phyloP scores from a whole-genome alignment of 2,888 invertebrate species.

The Chydorus sphaericus region DNA sequence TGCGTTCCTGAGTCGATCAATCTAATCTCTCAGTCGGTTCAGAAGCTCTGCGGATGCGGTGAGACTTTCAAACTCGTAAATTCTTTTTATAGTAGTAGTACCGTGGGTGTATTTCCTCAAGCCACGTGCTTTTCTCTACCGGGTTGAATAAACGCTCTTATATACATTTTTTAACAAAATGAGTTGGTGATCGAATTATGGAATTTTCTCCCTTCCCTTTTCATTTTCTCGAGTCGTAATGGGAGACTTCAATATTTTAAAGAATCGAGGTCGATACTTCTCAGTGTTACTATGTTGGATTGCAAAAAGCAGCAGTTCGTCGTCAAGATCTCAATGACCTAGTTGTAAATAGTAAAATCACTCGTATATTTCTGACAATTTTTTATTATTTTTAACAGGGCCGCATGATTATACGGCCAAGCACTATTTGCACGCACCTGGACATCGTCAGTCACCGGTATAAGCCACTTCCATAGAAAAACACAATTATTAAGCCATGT shows the following conservation, averaged over 20 bases:
- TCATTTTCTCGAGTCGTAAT: background rate
- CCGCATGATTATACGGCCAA: background rate
- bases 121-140: background rate
- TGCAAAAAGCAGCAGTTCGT: too few species aligned
- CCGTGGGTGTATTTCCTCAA: too few species aligned
- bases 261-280: too few species aligned
- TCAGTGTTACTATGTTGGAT: too few species aligned
- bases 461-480: too few species aligned
- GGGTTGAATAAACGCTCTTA: background rate
- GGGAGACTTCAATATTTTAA: too few species aligned
- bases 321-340: too few species aligned
- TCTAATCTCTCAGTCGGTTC: background rate
- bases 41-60: background rate
- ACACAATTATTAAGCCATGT: background rate
- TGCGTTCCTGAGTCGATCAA: background rate
- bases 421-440: background rate
- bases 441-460: conserved; percentile 3
- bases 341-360: too few species aligned
- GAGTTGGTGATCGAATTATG: too few species aligned
- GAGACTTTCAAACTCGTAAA: background rate
- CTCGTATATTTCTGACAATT: too few species aligned
- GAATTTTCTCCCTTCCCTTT: background rate
- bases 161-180: background rate
- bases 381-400: too few species aligned
- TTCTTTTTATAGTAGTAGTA: too few species aligned